Percentiles rank a stretch among this genome's conserved stretches.
Evolutionary conservation across 2,888 invertebrate species (phyloP).

Genomic region (Diplolepis rosae): DNA sequence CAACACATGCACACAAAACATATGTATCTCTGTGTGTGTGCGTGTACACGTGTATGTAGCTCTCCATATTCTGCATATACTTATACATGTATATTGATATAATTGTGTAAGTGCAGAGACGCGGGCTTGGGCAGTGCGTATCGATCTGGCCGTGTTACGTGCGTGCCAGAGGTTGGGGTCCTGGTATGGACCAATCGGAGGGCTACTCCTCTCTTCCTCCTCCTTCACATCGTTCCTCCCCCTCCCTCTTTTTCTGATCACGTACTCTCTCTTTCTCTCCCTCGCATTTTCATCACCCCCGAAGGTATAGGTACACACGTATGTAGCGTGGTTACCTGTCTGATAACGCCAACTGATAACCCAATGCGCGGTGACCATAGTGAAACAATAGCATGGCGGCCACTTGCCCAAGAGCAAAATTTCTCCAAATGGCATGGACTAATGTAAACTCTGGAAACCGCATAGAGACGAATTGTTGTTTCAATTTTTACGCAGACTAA

Average conservation of each 20-base stretch:
- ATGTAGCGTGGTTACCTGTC: slow-evolving; percentile 25
- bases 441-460: slow-evolving; percentile 19
- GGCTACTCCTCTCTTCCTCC: slow-evolving; percentile 42
- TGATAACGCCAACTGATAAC: slow-evolving; percentile 36
- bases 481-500: slow-evolving; percentile 5
- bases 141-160: slow-evolving; percentile 72
- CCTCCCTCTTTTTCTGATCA: neutral
- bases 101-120: slow-evolving; percentile 44
- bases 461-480: slow-evolving; percentile 19
- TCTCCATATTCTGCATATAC: neutral
- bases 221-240: neutral
- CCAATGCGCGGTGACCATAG: slow-evolving; percentile 24
- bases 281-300: slow-evolving; percentile 32
- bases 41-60: neutral
- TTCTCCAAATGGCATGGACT: slow-evolving; percentile 27
- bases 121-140: slow-evolving; percentile 72
- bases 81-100: neutral
- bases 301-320: slow-evolving; percentile 7
- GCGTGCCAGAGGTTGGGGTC: slow-evolving; percentile 71
- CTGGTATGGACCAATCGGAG: slow-evolving; percentile 71
- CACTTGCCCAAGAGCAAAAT: slow-evolving; percentile 28
- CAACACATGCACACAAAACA: neutral
- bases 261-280: slow-evolving; percentile 32
- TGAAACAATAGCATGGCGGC: slow-evolving; percentile 37
- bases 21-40: no score